Evolutionary conservation across 2,797 vertebrate species (phyloP), one percentile per base, ranked within the genome.

Genomic region (Luscinia luscinia): DNA sequence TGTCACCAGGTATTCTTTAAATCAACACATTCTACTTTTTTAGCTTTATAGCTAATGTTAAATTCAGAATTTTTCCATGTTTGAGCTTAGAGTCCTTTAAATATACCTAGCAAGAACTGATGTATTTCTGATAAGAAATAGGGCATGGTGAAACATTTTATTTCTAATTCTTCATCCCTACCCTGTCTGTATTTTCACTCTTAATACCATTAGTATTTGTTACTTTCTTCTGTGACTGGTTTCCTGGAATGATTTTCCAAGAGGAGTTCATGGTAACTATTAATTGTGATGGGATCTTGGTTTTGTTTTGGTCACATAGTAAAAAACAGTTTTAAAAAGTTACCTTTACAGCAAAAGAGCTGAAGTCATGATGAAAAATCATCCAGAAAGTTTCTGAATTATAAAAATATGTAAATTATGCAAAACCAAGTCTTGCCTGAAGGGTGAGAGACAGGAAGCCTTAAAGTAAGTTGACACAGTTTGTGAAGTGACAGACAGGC

Each of bases 401-500:
- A 51, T 75, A 87, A 81, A 80, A 78, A 61, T 30, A 15, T 69
- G 73, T 36, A 75, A 88, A 84, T 82, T 78, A 72, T 66, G 43
- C 70, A 88, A 88, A 92, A 72, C 24, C 48, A 61, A 63, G 62
- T 84, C 77, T 78, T 89, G 73, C 66, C 66, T 90, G 84, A 94
- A 93, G 84, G 51, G 63, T 93, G 90, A 93, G 84, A 96, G 70
- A 92, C 89, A 85, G 72, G 61, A 93, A 94, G 21, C 58, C 66
- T 90, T 58, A 38, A 72, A 93, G 57, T 38, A 80, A 75, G 67
- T 45, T 83, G 85, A 83, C 70, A 85, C 61, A 75, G 63, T 81
- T 89, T 87, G 75, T 80, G 36, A 88, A 82, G 81, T 81, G 86
- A 93, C 66, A 88, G 82, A 81, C 36, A 81, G 67, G 63, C 61